Evolutionary conservation across 1,140 invertebrate genomes (phyloP), one percentile per base, ranked within the genome.

Genomic region (Dendroctonus ponderosae): DNA sequence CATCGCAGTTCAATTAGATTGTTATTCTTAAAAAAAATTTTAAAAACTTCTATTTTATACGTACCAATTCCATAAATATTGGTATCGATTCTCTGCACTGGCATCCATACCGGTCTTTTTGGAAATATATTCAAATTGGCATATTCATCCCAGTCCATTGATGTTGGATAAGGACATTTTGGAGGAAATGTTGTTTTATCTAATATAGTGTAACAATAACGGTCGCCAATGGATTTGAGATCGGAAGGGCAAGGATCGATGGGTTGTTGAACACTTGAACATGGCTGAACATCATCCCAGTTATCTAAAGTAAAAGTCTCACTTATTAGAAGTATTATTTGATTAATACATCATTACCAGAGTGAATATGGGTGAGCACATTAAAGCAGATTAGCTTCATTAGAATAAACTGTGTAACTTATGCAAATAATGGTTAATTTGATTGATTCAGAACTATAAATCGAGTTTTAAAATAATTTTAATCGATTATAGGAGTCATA

Each of bases 71-170:
- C 68, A 62, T 66, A 62, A 6, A 11, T 12, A 40, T 8, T 11
- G 14, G 44, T 26, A 12, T 64, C 43, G 14, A 62, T 50, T 51
- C 65, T 63, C 9, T 46, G n/a, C 15, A 71, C 15, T 41, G 69
- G 69, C 61, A 71, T 62, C 69, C 69, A 71, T 9, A 71, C 54
- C 6, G 69, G 66, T 26, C 14, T 15, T 6, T 38, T 26, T 26
- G 49, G 11, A 37, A 64, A 60, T 8, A 61, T 14, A n/a, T 54
- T 26, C 11, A 44, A 9, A 9, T 53, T 14, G 7, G 51, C 46
- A 52, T 68, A 68, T n/a, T 57, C 51, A 39, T 58, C 48, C 53
- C 53, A 71, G 7, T 26, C 37, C 5, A 68, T 14, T 11, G n/a
- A 46, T 15, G 43, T 58, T 42, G 63, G 48, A 42, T 68, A 71